Base-by-base conservation (phyloP, 2,888 invertebrate species). In the Timema cristinae region DNA sequence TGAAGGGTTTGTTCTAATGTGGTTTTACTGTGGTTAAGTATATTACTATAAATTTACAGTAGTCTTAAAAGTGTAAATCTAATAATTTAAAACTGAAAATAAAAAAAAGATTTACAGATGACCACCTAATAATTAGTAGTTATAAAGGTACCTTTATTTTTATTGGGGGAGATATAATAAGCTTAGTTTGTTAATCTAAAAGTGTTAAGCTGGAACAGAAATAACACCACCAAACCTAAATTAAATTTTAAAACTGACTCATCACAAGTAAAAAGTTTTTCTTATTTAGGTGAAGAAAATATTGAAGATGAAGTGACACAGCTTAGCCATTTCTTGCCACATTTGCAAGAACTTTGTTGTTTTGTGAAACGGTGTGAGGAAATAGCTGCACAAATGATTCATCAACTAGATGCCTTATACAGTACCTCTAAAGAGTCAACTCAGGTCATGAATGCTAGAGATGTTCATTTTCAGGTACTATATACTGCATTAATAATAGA, bases 371-470 rank as follows among this genome's bases (percentile, higher is more conserved):
- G 93, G 54, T 90, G 90, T 77, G 88, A 91, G 79, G 88, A 90
- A 75, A 89, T 94, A 5, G 85, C 91, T 0, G 85, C 85, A 71
- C 90, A 92, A 80, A 83, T 93, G 13, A 85, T 94, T 76, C 87
- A 86, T 73, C 95, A 96, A 83, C 82, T 95, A 68, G 87, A 90
- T 78, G 89, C 90, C 5, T 84, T 94, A 68, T 87, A 88, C 75
- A 72, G 74, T 47, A 75, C 76, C 51, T 70, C 78, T 56, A 77
- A 84, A 84, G 68, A 86, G 85, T 78, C 85, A 83, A 72, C 77
- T 48, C 79, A 79, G 51, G 77, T 81, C 67, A 80, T 82, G 6
- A 80, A 81, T 69, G 79, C 80, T 11, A 71, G 77, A 10, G 77
- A 79, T 59, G 74, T 79, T 47, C 78, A 80, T 75, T 79, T 81